These are phyloP conservation scores for Paedocypris micromegethes DNA, from an alignment of 2,797 vertebrate species.

Conservation along the genomic window DNA sequence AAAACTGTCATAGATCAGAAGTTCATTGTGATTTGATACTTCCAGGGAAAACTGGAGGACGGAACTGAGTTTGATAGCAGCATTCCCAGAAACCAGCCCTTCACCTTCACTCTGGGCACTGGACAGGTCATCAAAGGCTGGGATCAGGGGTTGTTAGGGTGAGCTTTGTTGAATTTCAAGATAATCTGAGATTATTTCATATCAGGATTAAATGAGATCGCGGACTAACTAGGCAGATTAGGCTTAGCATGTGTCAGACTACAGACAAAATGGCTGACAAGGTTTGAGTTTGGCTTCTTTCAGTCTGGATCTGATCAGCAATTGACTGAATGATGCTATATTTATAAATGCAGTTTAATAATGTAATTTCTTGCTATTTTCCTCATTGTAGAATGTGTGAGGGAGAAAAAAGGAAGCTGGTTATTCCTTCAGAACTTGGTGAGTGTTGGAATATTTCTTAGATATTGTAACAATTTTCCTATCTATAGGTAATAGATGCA, in stretches of 20 bases:
- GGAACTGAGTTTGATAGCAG: slow-evolving; percentile 93
- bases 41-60: slow-evolving; percentile 83
- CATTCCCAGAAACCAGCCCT: slow-evolving; percentile 78
- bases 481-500: background rate
- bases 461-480: background rate
- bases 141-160: slow-evolving; percentile 89
- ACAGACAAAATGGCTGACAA: background rate
- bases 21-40: background rate
- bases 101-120: slow-evolving; percentile 85
- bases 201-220: background rate
- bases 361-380: background rate
- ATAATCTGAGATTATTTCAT: background rate
- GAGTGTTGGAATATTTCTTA: slow-evolving; percentile 38
- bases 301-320: background rate
- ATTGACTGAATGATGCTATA: background rate
- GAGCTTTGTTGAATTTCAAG: slow-evolving; percentile 22
- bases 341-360: background rate
- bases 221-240: background rate
- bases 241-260: background rate
- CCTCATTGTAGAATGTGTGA: slow-evolving; percentile 76
- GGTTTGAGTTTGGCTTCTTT: background rate
- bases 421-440: slow-evolving; percentile 85
- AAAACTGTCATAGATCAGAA: background rate
- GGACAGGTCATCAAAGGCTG: slow-evolving; percentile 89
- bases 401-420: slow-evolving; percentile 88